These are phyloP conservation scores for Salmo trutta DNA, from an alignment of 2,797 vertebrate species.

Conservation along the genomic window DNA sequence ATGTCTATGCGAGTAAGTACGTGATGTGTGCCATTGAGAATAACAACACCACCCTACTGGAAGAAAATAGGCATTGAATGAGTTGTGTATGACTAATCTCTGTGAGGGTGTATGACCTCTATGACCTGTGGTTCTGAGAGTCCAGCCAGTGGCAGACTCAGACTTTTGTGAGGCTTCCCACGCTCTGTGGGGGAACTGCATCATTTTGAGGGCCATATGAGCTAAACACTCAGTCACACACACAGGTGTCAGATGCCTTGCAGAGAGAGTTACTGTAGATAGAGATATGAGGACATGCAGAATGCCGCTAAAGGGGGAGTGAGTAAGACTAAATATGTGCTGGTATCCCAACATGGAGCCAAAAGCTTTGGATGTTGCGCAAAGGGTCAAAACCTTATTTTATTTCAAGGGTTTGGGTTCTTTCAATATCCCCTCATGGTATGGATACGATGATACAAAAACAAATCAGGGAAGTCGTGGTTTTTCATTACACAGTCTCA, in stretches of 20 bases:
- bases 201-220: not conserved
- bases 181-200: not conserved
- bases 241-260: not conserved
- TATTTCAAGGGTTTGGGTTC: not conserved
- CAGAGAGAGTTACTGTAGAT: not conserved
- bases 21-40: too few relatives aligned
- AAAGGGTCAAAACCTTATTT: not conserved
- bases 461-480: not conserved
- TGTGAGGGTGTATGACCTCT: not conserved
- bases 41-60: too few relatives aligned
- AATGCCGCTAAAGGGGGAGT: slow-evolving; percentile 74
- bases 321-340: slow-evolving; percentile 89
- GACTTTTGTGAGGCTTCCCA: not conserved
- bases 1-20: too few relatives aligned
- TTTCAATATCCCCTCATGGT: not conserved
- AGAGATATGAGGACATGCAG: not conserved
- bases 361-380: not conserved
- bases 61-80: not conserved
- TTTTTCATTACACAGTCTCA: not conserved
- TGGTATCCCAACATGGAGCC: slow-evolving; percentile 79
- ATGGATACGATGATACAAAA: not conserved
- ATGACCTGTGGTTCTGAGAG: not conserved
- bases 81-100: not conserved
- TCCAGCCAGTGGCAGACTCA: not conserved
- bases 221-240: slow-evolving; percentile 18